Conservation (phyloP, 2,888 invertebrate genomes). For the Zonitis immaculata region DNA sequence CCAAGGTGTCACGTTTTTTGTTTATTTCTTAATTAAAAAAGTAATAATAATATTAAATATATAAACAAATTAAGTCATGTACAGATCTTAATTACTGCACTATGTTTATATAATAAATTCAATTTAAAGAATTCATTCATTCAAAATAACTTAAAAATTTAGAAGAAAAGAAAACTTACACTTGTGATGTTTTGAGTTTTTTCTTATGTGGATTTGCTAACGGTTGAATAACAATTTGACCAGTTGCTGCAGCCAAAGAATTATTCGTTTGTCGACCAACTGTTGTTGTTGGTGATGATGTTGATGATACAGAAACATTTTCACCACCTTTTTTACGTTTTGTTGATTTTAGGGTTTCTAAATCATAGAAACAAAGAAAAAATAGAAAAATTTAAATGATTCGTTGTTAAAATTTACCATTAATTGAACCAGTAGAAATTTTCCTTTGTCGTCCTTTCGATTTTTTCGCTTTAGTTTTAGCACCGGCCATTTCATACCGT, state of each 20-base stretch:
- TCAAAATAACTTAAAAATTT: neutral
- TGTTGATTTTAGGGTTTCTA: constrained; percentile 4
- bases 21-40: neutral
- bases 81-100: neutral
- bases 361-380: neutral
- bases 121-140: neutral
- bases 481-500: constrained; percentile 45
- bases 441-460: constrained; percentile 36
- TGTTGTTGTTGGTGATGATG: constrained; percentile 34
- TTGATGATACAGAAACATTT: constrained; percentile 8
- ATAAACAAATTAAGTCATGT: neutral
- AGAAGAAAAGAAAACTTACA: constrained; percentile 58
- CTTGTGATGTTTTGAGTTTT: constrained; percentile 64
- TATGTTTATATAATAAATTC: constrained; percentile 7
- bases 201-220: constrained; percentile 47
- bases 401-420: constrained; percentile 12
- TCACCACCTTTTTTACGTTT: constrained; percentile 16
- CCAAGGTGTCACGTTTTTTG: neutral
- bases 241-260: constrained; percentile 77
- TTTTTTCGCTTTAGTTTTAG: constrained; percentile 38
- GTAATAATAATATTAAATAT: too few relatives aligned
- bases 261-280: constrained; percentile 81
- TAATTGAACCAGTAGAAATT: constrained; percentile 23
- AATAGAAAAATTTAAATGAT: neutral
- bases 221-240: constrained; percentile 72